Evolutionary conservation across 2,888 invertebrate genomes (phyloP).

Genomic region (Gasteruption jaculator): DNA sequence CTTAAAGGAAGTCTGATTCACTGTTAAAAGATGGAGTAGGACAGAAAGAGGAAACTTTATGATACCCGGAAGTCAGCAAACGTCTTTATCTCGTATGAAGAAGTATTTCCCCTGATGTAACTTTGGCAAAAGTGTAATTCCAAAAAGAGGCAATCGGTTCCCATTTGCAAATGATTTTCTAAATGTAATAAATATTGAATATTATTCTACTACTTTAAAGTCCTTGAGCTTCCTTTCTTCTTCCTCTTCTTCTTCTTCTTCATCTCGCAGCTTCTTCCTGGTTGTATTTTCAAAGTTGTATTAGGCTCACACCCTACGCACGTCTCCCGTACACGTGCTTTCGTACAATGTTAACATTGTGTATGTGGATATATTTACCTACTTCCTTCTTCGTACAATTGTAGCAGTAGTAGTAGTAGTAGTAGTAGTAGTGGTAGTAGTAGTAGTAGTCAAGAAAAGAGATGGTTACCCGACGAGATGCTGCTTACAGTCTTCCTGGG

Average conservation of each 20-base stretch:
- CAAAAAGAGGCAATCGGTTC: too few relatives aligned
- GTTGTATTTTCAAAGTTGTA: constrained; percentile 21
- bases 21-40: too few relatives aligned
- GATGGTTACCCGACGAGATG: constrained; percentile 15
- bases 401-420: constrained; percentile 4
- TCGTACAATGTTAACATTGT: not conserved
- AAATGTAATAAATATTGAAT: too few relatives aligned
- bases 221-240: constrained; percentile 34
- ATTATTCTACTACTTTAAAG: too few relatives aligned
- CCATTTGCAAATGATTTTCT: too few relatives aligned
- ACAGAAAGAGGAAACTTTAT: too few relatives aligned
- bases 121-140: too few relatives aligned
- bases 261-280: constrained; percentile 24
- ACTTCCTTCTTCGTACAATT: constrained; percentile 23
- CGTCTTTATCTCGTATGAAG: too few relatives aligned
- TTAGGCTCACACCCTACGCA: constrained; percentile 4
- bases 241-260: constrained; percentile 16
- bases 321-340: not conserved
- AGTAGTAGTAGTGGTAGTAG: constrained; percentile 5
- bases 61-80: too few relatives aligned
- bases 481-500: constrained; percentile 23
- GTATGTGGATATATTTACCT: constrained; percentile 15
- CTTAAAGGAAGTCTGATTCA: too few relatives aligned
- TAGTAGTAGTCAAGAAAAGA: too few relatives aligned
- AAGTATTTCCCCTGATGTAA: too few relatives aligned